Evolutionary conservation across 2,113 vertebrate species (phyloP).

Genomic region (human): GRCh38 chr9:13745501-13746000

Average conservation of each 20-base stretch:
- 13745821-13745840: conserved; percentile 3
- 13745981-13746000: background rate
- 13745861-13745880: background rate
- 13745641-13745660: background rate
- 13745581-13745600: background rate
- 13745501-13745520: background rate
- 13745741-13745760: background rate
- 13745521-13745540: background rate
- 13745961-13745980: background rate
- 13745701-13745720: background rate
- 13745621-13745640: background rate
- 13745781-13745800: background rate
- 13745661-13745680: background rate
- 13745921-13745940: background rate
- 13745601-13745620: background rate
- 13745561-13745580: background rate
- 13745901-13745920: background rate
- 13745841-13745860: background rate
- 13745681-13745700: background rate
- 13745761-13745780: background rate
- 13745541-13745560: background rate
- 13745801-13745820: background rate
- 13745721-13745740: background rate
- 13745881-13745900: rapidly evolving
- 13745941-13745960: background rate